Evolutionary conservation across 2,113 vertebrate species (phyloP), one percentile per base, ranked within the genome.

Genomic region (Hylia prasina): DNA sequence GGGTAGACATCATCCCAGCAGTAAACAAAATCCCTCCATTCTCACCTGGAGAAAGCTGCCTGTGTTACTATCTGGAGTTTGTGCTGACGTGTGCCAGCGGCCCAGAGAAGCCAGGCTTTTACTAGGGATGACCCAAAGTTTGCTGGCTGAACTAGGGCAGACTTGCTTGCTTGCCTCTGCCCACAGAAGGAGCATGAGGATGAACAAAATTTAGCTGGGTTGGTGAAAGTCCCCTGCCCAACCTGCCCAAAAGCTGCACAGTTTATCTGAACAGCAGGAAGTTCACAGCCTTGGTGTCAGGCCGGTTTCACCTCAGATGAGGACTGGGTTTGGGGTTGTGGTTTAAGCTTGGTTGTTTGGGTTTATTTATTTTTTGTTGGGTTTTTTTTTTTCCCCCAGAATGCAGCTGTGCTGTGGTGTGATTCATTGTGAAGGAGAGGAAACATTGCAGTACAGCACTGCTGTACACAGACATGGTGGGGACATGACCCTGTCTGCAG

Each of bases 81-180:
- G 40, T 54, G n/a, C 25, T 35, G 27, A 12, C 0, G 1, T 3
- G 10, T 31, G 15, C n/a, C 3, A 4, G 15, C 0, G 0, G 47
- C 31, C 56, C 0, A 9, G 76, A 44, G 30, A 40, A 66, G 48
- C 19, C 45, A 28, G 58, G 40, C 37, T 56, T 64, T 44, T 40
- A 44, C 27, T 6, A 31, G 24, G n/a, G 48, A 39, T 31, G 35
- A 72, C 30, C 15, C 2, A 3, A 40, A 13, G 15, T 72, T 37
- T 53, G 30, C 37, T 61, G 27, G 2, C 22, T 25, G 58, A 65
- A 25, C 58, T 53, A 4, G 11, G 47, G 37, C 40, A 40, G 56
- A 31, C 30, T 70, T 0, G 0, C 50, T 82, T 24, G 7, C 33
- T 40, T 83, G 33, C 21, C 10, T 9, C 24, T 82, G 79, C 44